Percentiles rank a stretch among this genome's conserved stretches.
Evolutionary conservation across 2,888 invertebrate species (phyloP).

Genomic region (Megaustenia siamemsis): DNA sequence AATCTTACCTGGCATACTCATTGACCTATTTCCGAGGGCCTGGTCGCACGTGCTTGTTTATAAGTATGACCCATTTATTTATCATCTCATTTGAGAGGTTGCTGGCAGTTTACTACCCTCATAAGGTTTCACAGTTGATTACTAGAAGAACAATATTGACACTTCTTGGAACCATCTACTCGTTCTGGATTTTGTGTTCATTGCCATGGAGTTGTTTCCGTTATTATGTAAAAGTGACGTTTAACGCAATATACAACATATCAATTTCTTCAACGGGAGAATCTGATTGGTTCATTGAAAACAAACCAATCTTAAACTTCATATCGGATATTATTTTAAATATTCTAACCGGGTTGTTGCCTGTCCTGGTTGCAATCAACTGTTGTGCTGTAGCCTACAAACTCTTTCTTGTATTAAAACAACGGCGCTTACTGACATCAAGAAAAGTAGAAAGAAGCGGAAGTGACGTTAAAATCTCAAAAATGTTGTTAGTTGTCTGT

Average conservation of each 20-base stretch:
- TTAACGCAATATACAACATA: not conserved
- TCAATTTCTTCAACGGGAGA: not conserved
- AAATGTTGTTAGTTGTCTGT: slow-evolving; percentile 11
- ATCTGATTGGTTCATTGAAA: not conserved
- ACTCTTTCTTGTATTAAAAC: not conserved
- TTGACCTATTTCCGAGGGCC: not conserved
- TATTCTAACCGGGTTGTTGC: not conserved
- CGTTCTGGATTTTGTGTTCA: not conserved
- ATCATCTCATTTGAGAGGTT: not conserved
- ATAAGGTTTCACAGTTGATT: not conserved
- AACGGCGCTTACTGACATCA: not conserved
- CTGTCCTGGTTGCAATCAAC: not conserved
- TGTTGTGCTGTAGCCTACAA: not conserved
- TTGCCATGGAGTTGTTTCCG: not conserved
- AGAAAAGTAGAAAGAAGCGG: not conserved
- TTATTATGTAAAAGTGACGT: not conserved
- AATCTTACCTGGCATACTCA: not conserved
- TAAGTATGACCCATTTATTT: not conserved
- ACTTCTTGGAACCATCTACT: not conserved
- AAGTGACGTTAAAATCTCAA: not conserved
- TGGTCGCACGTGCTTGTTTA: not conserved
- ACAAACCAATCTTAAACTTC: not conserved
- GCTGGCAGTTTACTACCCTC: not conserved
- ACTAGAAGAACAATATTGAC: not conserved
- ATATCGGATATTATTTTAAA: not conserved